Conservation (phyloP, 1,140 invertebrate species). For the Tetraneura akinire region DNA sequence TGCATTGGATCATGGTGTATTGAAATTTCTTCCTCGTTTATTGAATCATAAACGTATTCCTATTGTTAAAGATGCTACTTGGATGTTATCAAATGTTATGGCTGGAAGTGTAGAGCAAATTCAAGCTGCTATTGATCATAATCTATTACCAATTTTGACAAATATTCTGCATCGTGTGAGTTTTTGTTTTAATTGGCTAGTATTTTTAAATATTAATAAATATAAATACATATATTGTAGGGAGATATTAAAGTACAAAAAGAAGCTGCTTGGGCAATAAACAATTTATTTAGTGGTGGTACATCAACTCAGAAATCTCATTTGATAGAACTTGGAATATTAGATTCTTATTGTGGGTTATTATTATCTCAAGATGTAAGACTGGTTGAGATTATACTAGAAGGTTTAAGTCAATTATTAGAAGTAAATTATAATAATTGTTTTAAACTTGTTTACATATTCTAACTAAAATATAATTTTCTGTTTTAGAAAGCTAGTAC, state of each 20-base stretch:
- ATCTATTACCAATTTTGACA: constrained; percentile 70
- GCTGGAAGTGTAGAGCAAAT: constrained; percentile 77
- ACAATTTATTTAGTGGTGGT: constrained; percentile 78
- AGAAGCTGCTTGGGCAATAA: constrained; percentile 80
- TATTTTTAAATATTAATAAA: not conserved
- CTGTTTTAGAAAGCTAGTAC: constrained; percentile 61
- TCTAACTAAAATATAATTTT: constrained; percentile 36
- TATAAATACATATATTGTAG: constrained; percentile 59
- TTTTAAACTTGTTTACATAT: not conserved
- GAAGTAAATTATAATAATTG: constrained; percentile 55
- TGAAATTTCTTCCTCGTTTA: constrained; percentile 72
- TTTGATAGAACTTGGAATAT: constrained; percentile 64
- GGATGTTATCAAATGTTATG: constrained; percentile 81
- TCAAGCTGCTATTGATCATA: constrained; percentile 72
- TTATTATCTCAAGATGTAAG: constrained; percentile 64
- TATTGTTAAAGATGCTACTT: constrained; percentile 83
- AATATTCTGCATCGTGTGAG: constrained; percentile 68
- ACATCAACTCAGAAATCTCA: constrained; percentile 68
- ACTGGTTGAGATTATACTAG: constrained; percentile 66
- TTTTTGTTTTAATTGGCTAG: constrained; percentile 40
- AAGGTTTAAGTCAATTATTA: constrained; percentile 68
- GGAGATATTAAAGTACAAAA: constrained; percentile 78
- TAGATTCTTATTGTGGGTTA: constrained; percentile 63
- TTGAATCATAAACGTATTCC: constrained; percentile 75
- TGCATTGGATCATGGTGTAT: constrained; percentile 78